Evolutionary conservation across 1,140 invertebrate genomes (phyloP), one percentile per base, ranked within the genome.

Genomic region (Chymomyza costata): DNA sequence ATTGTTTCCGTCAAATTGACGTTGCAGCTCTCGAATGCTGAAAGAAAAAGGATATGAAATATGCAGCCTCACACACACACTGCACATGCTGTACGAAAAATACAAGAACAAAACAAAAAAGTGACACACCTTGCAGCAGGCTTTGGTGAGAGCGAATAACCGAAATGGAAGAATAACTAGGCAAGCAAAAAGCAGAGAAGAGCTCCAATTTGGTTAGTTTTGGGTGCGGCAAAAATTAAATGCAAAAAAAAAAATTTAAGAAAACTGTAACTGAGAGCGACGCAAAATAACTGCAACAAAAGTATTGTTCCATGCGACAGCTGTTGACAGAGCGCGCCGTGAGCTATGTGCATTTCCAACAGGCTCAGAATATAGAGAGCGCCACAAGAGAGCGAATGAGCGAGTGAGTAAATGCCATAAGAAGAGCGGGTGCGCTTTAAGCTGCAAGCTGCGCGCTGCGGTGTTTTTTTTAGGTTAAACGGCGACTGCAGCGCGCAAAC

Each of bases 101-200:
- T 34, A 62, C 59, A 67, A 53, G 73, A 78, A 78, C 71, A 78
- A 78, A 78, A 78, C 71, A 78, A 78, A 78, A 78, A 78, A 78
- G 71, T 78, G 71, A 78, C 71, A 78, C 71, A 78, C 71, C 71
- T 78, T 78, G 59, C 40, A 56, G 14, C 13, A 51, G 46, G 25
- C 30, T 39, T 31, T 15, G 30, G 5, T 5, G 11, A 8, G 32
- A 11, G 32, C 10, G 31, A 47, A 65, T 48, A 8, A 13, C 18
- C 25, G 25, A 28, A 28, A 5, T 5, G 10, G 5, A 10, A 28
- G 5, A 10, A 28, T 10, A 28, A 28, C 25, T n/a, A n/a, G 25
- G 10, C 25, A 28, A 28, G 5, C 10, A 28, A 5, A 28, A 28
- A 28, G 25, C 10, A 6, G 25, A 6, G 25, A 6, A 28, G n/a